These are phyloP conservation scores for Tridacna gigas DNA, from an alignment of 2,888 invertebrate genomes.

Conservation along the genomic window DNA sequence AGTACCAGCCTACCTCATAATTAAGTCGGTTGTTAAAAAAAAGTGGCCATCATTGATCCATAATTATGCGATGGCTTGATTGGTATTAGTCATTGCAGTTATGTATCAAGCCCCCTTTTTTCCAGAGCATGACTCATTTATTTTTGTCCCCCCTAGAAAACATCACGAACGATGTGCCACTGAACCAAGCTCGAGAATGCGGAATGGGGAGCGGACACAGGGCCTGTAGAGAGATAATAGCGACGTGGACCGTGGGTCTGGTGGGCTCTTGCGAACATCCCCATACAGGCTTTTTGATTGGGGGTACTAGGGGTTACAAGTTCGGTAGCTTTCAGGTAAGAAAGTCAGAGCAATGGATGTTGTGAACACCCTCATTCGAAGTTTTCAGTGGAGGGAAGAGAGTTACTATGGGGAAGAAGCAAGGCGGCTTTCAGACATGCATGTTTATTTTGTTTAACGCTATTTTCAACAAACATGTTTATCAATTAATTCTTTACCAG, in stretches of 20 bases:
- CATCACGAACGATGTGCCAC: neutral
- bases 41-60: too few relatives aligned
- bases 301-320: slow-evolving; percentile 41
- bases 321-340: slow-evolving; percentile 46
- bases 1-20: too few relatives aligned
- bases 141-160: neutral
- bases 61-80: too few relatives aligned
- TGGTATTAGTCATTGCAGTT: too few relatives aligned
- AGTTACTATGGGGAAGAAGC: neutral
- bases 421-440: neutral
- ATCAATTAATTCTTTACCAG: neutral
- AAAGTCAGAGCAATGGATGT: neutral
- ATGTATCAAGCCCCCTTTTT: neutral
- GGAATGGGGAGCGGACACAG: slow-evolving; percentile 15
- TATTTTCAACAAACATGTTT: neutral
- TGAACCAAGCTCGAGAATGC: slow-evolving; percentile 14
- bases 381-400: neutral
- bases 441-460: neutral
- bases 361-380: neutral
- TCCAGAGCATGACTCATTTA: neutral
- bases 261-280: slow-evolving; percentile 53
- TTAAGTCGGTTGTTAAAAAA: too few relatives aligned
- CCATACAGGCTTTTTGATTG: slow-evolving; percentile 55
- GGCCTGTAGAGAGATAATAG: slow-evolving; percentile 46
- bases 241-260: slow-evolving; percentile 60